phyloP scores from a whole-genome alignment of 2,797 vertebrate species.

The Nannoperca obscura region DNA sequence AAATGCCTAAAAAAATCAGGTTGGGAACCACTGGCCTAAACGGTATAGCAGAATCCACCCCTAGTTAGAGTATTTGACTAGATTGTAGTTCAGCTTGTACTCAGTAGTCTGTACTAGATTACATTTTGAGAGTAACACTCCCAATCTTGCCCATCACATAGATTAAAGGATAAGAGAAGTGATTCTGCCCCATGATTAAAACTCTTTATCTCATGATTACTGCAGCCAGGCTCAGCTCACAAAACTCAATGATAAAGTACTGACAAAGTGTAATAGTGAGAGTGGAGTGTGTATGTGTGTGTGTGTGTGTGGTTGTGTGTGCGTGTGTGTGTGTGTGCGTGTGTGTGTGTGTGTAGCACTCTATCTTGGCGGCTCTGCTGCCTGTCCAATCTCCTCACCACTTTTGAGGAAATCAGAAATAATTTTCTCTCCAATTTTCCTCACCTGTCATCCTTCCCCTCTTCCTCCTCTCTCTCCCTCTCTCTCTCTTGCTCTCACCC shows the following conservation, averaged over 20 bases:
- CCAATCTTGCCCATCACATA: slow-evolving; percentile 51
- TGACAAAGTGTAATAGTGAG: slow-evolving; percentile 29
- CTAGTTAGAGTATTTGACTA: background rate
- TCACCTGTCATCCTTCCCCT: background rate
- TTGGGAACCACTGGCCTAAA: no score
- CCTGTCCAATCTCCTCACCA: slow-evolving; percentile 47
- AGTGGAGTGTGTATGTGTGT: slow-evolving; percentile 14
- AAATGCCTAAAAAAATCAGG: background rate
- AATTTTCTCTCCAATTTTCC: slow-evolving; percentile 57
- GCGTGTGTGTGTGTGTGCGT: slow-evolving; percentile 10
- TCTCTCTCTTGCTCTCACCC: background rate
- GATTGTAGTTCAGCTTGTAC: slow-evolving; percentile 12
- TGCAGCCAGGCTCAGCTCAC: slow-evolving; percentile 28
- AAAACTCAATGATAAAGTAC: slow-evolving; percentile 43
- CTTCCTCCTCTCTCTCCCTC: background rate
- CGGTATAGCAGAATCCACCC: no score
- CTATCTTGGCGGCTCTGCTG: slow-evolving; percentile 15
- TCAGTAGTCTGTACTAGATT: slow-evolving; percentile 26
- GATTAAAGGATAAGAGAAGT: slow-evolving; percentile 67
- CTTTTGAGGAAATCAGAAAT: slow-evolving; percentile 58
- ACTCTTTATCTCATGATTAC: slow-evolving; percentile 67
- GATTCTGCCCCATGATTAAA: slow-evolving; percentile 63
- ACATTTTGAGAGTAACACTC: slow-evolving; percentile 31
- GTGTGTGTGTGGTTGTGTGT: slow-evolving; percentile 1
- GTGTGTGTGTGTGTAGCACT: slow-evolving; percentile 6